Evolutionary conservation across 2,888 invertebrate species (phyloP), one percentile per base, ranked within the genome.

Genomic region (Artemia sp.): DNA sequence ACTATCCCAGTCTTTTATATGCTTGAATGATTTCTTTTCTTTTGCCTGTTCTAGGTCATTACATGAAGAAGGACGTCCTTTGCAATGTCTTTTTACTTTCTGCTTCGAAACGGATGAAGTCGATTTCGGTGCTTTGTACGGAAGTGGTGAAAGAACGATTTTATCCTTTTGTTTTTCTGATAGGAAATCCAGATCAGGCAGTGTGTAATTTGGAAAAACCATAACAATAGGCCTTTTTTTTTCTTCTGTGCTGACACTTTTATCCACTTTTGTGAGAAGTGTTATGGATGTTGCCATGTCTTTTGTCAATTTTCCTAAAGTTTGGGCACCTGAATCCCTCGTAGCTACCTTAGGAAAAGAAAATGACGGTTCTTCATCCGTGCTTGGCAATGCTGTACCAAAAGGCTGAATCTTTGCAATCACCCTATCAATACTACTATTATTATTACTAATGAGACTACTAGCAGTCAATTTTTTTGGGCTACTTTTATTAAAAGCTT

Each of bases 1-100:
- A 0, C 92, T 93, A 75, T 92, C 90, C 94, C 94, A 95, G 78
- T 95, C 95, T 77, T 86, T 85, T 10, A 95, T 87, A 77, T 93
- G 92, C 66, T 85, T 83, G 73, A 90, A 85, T 70, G 90, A 89
- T 78, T 87, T 86, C 24, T n/a, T 24, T 76, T 86, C 86, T 76
- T 86, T 86, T 58, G 92, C 78, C 72, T 86, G 83, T 78, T 92
- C 92, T 69, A 90, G 83, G 76, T 92, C 91, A 75, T 86, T 88
- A 76, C 85, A 88, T 67, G 89, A 89, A 76, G 89, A 86, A 1
- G 90, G 90, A 51, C 76, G 73, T 24, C 66, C 68, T 75, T 83
- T 81, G 67, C 81, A 67, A 7, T 66, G 38, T 24, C 67, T 52
- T 38, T 64, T 38, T 24, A 71, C 73, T 51, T 51, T 19, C 52